Base-by-base conservation (phyloP, 2,888 invertebrate species). In the Trichopria drosophilae region DNA sequence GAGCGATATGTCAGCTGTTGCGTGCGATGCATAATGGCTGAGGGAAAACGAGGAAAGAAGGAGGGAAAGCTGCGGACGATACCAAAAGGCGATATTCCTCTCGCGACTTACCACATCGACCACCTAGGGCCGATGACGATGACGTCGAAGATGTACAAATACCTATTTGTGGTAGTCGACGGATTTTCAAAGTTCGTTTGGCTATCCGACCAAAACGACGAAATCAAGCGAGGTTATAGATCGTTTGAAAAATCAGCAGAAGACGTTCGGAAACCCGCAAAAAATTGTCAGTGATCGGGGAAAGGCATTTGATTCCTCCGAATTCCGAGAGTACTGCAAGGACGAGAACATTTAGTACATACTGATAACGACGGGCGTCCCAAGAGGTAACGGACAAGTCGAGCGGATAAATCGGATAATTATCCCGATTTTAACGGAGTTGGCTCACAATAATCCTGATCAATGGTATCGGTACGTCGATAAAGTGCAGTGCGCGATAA, bases 1-100 rank as follows among this genome's bases (percentile, higher is more conserved):
- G 53, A 53, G 12, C 22, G 28, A 13, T 24, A 36, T 18, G 22
- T 55, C 5, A 28, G 46, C 12, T 53, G 51, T 24, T 58, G 55
- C 20, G 23, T 58, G 5, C 20, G 28, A 4, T 58, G 55, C 35
- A 44, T 55, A 3, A 10, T 55, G 10, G 45, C 53, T 1, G 50
- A 58, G 22, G 46, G 37, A 41, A 55, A 55, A 41, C 42, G 39
- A 36, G 41, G 46, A 19, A 53, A 46, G 10, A 42, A 44, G 10
- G 44, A 55, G 16, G 52, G 49, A 13, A n/a, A 43, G 2, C 18
- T 56, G 4, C 36, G 6, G 6, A 37, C 44, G 5, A 51, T 51
- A 18, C 51, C 51, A 5, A 51, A 51, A 32, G 44, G 44, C 9
- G 44, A 51, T 3, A 4, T 10, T 6, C 44, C 39, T 2, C 13